A percentile compares a stretch with the other conserved stretches of the same genome.
phyloP scores from a whole-genome alignment of 2,888 invertebrate genomes.

The Caenorhabditis sp. region DNA sequence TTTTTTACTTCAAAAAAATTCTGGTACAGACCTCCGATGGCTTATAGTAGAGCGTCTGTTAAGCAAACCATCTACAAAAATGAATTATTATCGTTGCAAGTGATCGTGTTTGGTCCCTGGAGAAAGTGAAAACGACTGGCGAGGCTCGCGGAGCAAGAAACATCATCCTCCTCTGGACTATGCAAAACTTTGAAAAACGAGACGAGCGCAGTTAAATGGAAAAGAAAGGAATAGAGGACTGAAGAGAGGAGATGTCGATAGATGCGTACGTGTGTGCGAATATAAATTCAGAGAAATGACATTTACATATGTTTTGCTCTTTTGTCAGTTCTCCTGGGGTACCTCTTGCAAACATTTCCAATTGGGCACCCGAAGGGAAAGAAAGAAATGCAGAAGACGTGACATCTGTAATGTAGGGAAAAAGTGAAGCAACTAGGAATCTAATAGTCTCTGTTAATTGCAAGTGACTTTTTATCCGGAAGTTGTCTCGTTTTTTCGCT shows the following conservation, averaged over 20 bases:
- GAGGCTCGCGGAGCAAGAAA: constrained; percentile 7
- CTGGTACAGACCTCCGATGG: no score
- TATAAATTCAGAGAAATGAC: constrained; percentile 61
- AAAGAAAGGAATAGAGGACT: constrained; percentile 4
- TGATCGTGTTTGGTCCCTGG: constrained; percentile 23
- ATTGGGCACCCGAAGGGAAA: background rate
- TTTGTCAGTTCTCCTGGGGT: constrained; percentile 15
- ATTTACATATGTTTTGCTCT: constrained; percentile 61
- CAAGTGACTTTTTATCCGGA: constrained; percentile 54
- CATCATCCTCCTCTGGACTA: constrained; percentile 20
- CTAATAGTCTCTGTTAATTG: constrained; percentile 59
- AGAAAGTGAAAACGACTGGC: constrained; percentile 21
- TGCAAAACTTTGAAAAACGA: constrained; percentile 27
- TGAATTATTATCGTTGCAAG: constrained; percentile 46
- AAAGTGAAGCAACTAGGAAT: background rate
- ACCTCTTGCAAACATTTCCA: constrained; percentile 32
- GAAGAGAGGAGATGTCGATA: constrained; percentile 24
- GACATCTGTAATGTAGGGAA: constrained; percentile 10
- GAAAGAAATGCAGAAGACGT: constrained; percentile 20
- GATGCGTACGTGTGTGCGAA: constrained; percentile 40
- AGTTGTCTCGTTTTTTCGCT: constrained; percentile 28
- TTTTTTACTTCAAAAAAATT: no score
- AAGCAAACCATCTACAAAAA: no score
- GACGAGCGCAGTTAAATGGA: constrained; percentile 15
- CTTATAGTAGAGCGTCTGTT: no score